Conservation (phyloP, 2,797 vertebrate species). For the Geotrypetes seraphini region DNA sequence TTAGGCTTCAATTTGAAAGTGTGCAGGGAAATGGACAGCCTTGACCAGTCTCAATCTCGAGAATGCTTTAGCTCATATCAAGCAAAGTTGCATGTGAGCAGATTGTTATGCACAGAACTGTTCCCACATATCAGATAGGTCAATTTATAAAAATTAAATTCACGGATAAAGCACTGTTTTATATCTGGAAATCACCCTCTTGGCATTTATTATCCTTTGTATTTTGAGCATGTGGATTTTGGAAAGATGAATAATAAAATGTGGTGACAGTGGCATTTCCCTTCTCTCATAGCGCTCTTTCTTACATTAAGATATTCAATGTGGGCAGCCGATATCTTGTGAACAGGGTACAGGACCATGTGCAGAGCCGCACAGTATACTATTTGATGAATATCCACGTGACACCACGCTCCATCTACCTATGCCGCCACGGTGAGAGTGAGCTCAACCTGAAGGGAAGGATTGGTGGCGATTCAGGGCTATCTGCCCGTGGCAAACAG, state of each 20-base stretch:
- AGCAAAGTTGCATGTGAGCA: too few species aligned
- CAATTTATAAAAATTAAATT: too few species aligned
- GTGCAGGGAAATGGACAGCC: too few species aligned
- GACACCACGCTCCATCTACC: constrained; percentile 76
- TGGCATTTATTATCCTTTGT: not conserved
- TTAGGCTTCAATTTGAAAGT: too few species aligned
- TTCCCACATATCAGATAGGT: too few species aligned
- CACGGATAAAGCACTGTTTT: too few species aligned
- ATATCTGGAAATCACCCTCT: constrained; percentile 2
- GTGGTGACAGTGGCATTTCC: too few species aligned
- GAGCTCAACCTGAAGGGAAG: constrained; percentile 76
- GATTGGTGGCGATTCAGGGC: constrained; percentile 76
- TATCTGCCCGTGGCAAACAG: constrained; percentile 59
- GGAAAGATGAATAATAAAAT: too few species aligned
- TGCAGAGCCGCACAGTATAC: constrained; percentile 83
- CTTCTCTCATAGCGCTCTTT: constrained; percentile 53
- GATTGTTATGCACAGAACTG: too few species aligned
- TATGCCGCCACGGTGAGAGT: constrained; percentile 83
- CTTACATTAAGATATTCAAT: constrained; percentile 90
- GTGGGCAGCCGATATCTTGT: constrained; percentile 80
- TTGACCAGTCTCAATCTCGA: too few species aligned
- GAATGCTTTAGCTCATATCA: too few species aligned
- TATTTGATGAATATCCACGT: constrained; percentile 94
- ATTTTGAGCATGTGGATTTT: constrained; percentile 1
- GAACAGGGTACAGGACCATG: constrained; percentile 81